Percentiles rank a stretch among this genome's conserved stretches.
Conservation (phyloP, 35 echinoderm and acorn worm species). For the Lytechinus variegatus region DNA sequence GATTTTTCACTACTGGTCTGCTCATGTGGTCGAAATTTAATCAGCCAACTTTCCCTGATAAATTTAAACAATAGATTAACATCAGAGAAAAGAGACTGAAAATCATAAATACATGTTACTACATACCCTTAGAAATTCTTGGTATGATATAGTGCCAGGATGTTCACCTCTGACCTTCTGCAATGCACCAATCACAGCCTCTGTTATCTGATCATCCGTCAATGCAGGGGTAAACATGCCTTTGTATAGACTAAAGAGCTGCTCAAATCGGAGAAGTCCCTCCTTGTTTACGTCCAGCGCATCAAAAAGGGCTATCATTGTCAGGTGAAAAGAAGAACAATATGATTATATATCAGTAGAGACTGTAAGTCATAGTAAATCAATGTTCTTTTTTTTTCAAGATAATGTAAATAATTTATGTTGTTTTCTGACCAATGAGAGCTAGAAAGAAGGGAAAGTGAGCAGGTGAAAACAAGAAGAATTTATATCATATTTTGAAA, state of each 20-base stretch:
- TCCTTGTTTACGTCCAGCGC: constrained; percentile 70
- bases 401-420: too few relatives aligned
- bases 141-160: constrained; percentile 53
- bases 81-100: not conserved
- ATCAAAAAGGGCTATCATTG: constrained; percentile 61
- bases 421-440: too few relatives aligned
- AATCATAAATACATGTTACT: not conserved
- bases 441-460: too few relatives aligned
- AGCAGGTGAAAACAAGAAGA: too few relatives aligned
- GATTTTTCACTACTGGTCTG: too few relatives aligned
- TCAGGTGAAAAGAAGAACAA: not conserved
- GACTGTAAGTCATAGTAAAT: too few relatives aligned
- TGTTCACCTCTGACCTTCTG: constrained; percentile 52
- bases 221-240: constrained; percentile 62
- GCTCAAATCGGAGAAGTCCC: constrained; percentile 64
- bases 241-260: constrained; percentile 73
- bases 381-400: too few relatives aligned
- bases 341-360: too few relatives aligned
- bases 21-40: too few relatives aligned
- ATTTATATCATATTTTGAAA: too few relatives aligned
- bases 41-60: too few relatives aligned
- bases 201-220: constrained; percentile 58
- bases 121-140: constrained; percentile 61
- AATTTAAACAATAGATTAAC: not conserved
- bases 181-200: constrained; percentile 53